phyloP scores from a whole-genome alignment of 2,797 vertebrate genomes.

The Neosilurus mollespiculum region DNA sequence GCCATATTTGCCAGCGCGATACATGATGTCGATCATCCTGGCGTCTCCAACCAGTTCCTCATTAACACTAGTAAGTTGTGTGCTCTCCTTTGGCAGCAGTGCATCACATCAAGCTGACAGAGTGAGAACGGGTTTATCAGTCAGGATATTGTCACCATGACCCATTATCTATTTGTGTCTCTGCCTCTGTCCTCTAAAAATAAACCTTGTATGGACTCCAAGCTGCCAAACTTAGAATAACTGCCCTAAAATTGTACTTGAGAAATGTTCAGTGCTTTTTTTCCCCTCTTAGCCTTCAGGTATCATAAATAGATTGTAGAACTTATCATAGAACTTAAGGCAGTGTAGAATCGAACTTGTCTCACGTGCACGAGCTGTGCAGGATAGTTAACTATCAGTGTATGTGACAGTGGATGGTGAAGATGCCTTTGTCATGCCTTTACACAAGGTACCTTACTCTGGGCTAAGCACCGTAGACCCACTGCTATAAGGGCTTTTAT shows the following conservation, averaged over 20 bases:
- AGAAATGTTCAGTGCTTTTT: constrained; percentile 34
- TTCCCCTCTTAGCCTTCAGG: background rate
- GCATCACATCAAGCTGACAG: constrained; percentile 27
- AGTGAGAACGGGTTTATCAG: constrained; percentile 34
- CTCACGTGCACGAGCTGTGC: background rate
- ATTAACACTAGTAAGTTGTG: constrained; percentile 92
- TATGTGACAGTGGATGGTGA: background rate
- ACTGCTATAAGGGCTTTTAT: background rate
- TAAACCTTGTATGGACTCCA: constrained; percentile 20
- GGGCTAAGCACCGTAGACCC: background rate
- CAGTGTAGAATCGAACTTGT: background rate
- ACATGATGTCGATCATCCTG: constrained; percentile 97
- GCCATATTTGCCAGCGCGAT: constrained; percentile 99
- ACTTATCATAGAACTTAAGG: background rate
- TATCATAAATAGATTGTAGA: constrained; percentile 1
- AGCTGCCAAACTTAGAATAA: constrained; percentile 19
- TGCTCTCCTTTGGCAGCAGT: constrained; percentile 1
- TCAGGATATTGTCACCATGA: constrained; percentile 38
- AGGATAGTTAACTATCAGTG: background rate
- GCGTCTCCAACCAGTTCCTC: constrained; percentile 98
- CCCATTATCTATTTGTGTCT: constrained; percentile 41
- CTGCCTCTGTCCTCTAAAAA: constrained; percentile 29
- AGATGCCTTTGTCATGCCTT: background rate
- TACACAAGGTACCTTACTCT: background rate
- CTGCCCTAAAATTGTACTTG: constrained; percentile 10